Evolutionary conservation across 2,888 invertebrate species (phyloP), one percentile per base, ranked within the genome.

Genomic region (Volucella zonaria): DNA sequence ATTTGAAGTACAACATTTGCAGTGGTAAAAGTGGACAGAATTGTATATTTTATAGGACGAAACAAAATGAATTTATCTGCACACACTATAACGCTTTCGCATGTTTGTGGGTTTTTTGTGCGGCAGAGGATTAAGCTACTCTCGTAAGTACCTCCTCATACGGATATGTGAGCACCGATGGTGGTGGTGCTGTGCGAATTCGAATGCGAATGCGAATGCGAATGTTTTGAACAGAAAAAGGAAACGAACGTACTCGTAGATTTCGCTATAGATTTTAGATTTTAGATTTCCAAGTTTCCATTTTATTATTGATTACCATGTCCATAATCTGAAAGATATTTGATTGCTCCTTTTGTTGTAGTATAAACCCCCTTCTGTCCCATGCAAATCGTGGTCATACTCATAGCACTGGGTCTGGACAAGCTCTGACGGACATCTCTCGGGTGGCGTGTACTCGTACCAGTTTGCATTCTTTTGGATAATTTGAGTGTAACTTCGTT

Each of bases 281-380:
- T 31, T 31, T 31, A 83, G 82, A 83, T 75, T 75, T 85, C 71
- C 67, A 80, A 80, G 83, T 76, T 86, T 56, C 81, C 81, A 79
- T 86, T 86, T 86, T 86, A 86, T 86, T 86, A 86, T 86, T 86
- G 85, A 86, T 86, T 86, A 86, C 81, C 81, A 86, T 86, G 81
- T 81, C 85, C 85, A 81, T 80, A 86, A 86, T 81, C 85, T 86
- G 77, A 81, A 86, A 86, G 85, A 86, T 77, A 81, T 86, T 86
- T 86, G 85, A 86, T 86, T 86, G 85, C 77, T 77, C 73, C 85
- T 86, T 81, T 86, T 86, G 85, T 81, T 86, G 76, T 80, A 77
- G 73, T 80, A 15, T 71, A 43, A 4, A 40, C 18, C 40, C 40
- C 12, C 31, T 51, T 47, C 68, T 62, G 38, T 47, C 64, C 67